A percentile compares a stretch with the other conserved stretches of the same genome.
Evolutionary conservation across 2,888 invertebrate genomes (phyloP).

Genomic region (Neoitamus cyanurus): DNA sequence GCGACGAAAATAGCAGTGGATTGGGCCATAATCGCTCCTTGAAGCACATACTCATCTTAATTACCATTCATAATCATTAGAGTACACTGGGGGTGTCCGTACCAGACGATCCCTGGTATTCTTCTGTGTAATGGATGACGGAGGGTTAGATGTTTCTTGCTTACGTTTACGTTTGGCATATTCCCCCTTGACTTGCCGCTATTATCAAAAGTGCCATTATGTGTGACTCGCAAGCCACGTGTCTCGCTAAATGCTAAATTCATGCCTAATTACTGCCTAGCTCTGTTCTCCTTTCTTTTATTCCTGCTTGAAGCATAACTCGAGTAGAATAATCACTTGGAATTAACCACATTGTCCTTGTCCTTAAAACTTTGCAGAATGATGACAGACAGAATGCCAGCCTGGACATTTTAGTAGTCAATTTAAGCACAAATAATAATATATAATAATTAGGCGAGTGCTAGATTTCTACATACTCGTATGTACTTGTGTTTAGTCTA

Average conservation of each 20-base stretch:
- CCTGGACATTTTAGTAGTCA: too few relatives aligned
- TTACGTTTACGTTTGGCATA: background rate
- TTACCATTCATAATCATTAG: conserved; percentile 53
- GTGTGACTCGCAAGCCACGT: conserved; percentile 43
- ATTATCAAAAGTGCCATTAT: conserved; percentile 48
- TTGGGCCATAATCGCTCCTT: conserved; percentile 42
- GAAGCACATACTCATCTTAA: conserved; percentile 50
- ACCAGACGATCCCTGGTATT: background rate
- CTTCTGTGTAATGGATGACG: background rate
- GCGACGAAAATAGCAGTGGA: background rate
- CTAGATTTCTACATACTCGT: too few relatives aligned
- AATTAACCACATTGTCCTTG: background rate
- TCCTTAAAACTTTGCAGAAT: background rate
- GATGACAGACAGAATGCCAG: background rate
- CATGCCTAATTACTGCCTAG: conserved; percentile 46
- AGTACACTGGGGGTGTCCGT: conserved; percentile 40
- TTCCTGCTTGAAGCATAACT: background rate
- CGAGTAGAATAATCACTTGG: background rate
- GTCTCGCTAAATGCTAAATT: conserved; percentile 47
- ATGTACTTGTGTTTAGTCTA: too few relatives aligned
- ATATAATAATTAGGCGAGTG: too few relatives aligned
- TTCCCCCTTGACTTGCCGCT: background rate
- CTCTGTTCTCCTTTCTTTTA: background rate
- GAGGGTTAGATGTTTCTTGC: background rate
- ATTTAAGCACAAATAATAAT: too few relatives aligned